A percentile compares a stretch with the other conserved stretches of the same genome.
Conservation (phyloP, 1,140 invertebrate species). For the Rhopalosiphum maidis region DNA sequence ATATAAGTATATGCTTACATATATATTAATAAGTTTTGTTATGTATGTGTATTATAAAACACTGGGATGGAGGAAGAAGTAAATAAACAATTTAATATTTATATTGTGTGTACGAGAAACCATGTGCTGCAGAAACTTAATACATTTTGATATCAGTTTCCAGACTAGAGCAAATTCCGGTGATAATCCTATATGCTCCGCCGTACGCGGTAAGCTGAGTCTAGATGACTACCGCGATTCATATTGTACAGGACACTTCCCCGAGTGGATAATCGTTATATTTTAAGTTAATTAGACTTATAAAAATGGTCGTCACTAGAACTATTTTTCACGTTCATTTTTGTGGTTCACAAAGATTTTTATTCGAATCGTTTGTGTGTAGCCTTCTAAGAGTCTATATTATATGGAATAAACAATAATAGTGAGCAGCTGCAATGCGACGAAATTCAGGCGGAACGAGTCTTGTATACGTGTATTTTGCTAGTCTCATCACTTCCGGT, state of each 20-base stretch:
- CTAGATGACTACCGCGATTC: neutral
- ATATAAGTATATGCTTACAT: neutral
- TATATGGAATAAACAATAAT: neutral
- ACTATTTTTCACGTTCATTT: neutral
- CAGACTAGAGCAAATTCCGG: neutral
- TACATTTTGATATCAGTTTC: neutral
- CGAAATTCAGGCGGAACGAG: neutral
- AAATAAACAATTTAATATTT: neutral
- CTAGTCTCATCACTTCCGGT: neutral
- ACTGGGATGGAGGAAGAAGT: neutral
- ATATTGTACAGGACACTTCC: neutral
- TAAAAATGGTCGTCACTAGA: neutral
- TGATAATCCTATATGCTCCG: neutral
- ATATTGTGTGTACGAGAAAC: neutral
- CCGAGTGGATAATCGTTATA: neutral
- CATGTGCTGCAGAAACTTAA: neutral
- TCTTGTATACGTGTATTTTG: neutral
- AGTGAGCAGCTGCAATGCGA: neutral
- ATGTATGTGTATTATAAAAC: neutral
- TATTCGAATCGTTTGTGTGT: neutral
- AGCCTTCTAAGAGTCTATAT: neutral
- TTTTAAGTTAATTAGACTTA: neutral
- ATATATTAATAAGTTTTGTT: no score
- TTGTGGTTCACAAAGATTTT: neutral
- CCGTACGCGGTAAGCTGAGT: neutral